Evolutionary conservation across 2,113 vertebrate species (phyloP).

Genomic region (Setophaga coronata): DNA sequence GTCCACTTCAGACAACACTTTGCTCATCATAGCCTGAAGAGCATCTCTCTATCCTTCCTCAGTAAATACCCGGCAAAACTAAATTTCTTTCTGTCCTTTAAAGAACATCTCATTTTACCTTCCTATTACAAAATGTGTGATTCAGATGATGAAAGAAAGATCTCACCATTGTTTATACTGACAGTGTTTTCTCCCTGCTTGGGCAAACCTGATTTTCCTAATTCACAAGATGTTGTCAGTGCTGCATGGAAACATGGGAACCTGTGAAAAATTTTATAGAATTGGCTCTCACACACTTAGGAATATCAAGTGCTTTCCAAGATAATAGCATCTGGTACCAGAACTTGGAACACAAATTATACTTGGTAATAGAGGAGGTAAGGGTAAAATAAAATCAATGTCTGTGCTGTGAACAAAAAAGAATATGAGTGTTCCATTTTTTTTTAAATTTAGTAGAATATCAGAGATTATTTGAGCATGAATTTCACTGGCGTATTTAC

Average conservation of each 20-base stretch:
- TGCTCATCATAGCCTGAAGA: neutral
- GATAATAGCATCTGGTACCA: neutral
- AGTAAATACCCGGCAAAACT: neutral
- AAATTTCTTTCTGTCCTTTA: neutral
- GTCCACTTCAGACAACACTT: neutral
- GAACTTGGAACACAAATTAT: neutral
- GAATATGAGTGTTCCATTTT: rapidly evolving
- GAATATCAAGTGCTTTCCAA: neutral
- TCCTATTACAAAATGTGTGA: neutral
- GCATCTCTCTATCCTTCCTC: neutral
- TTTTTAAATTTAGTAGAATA: neutral
- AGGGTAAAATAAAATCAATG: neutral
- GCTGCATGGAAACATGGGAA: neutral
- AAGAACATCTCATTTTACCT: neutral
- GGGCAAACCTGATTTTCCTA: neutral
- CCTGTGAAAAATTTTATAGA: neutral
- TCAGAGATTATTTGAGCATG: neutral
- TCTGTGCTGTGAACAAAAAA: neutral
- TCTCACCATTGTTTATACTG: neutral
- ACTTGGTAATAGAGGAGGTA: neutral
- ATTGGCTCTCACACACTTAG: neutral
- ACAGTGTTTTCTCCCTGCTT: neutral
- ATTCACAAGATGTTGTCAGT: neutral
- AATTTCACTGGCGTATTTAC: neutral
- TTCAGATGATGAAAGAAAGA: neutral